Evolutionary conservation across 2,888 invertebrate genomes (phyloP).

Genomic region (Lumbricus terrestris): DNA sequence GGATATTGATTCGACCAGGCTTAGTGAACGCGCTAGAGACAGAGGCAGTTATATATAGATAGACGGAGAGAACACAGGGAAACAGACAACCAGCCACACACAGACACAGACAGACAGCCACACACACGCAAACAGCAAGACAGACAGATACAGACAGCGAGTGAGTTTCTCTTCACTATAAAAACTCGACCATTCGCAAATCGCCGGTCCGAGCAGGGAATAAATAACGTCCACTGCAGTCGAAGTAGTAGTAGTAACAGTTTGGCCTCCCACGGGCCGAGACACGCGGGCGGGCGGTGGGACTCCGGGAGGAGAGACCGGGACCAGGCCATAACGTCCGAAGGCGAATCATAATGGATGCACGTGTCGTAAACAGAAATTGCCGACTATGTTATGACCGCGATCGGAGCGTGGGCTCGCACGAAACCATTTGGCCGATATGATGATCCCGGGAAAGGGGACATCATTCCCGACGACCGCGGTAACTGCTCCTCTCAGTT

Average conservation of each 20-base stretch:
- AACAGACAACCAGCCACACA: too few species aligned
- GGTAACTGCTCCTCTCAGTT: background rate
- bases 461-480: background rate
- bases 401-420: background rate
- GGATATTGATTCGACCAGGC: background rate
- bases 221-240: background rate
- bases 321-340: background rate
- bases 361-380: background rate
- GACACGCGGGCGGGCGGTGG: background rate
- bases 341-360: background rate
- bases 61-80: too few species aligned
- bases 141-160: background rate
- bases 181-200: background rate
- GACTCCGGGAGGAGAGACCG: background rate
- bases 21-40: background rate
- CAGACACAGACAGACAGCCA: too few species aligned
- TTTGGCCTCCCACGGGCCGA: background rate
- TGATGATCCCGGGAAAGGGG: background rate
- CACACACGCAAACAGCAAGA: too few species aligned
- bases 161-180: background rate
- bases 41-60: background rate
- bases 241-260: background rate
- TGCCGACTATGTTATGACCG: background rate
- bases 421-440: background rate
- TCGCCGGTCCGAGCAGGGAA: background rate